Evolutionary conservation across 2,797 vertebrate genomes (phyloP), one percentile per base, ranked within the genome.

Genomic region (Sitta carolinensis): DNA sequence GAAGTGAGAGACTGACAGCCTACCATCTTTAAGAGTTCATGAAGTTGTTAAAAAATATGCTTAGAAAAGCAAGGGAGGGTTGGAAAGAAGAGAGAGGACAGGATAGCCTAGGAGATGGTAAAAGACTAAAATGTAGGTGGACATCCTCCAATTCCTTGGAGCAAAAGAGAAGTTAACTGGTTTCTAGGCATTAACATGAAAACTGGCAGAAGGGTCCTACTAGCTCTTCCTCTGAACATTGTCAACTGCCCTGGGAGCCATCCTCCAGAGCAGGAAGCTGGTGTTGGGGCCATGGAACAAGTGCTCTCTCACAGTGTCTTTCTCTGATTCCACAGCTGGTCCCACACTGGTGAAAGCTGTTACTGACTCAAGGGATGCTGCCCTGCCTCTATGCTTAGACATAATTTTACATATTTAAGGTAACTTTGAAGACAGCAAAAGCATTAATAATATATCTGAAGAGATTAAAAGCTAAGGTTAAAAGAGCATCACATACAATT

Each of bases 1-100:
- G 94, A 95, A 87, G 93, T 95, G 92, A 89, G 82, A 96, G 89
- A 91, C 92, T 87, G 90, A 30, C 68, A 86, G 73, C 69, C 82
- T 93, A 72, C 79, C 52, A 26, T 75, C 58, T 88, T 83, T 8
- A 87, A 62, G 72, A 91, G 82, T 77, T 92, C 8, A 5, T 34
- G 42, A 87, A 87, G 43, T 59, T 75, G 90, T 81, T 75, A 72
- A 89, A 81, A 79, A 91, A 64, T 22, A 72, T 1, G 15, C 52
- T 67, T 76, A 38, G 45, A 91, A 76, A 73, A 94, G 80, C 48
- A 89, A 83, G 26, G 17, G 17, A 72, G 27, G 32, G 48, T 27
- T 81, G 64, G 47, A 80, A 89, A 72, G 54, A 76, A 47, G 64
- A 42, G 38, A 45, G 34, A 90, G 30, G 51, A 66, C 51, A 73